Conservation (phyloP, 2,797 vertebrate genomes). For the Amniataba percoides region DNA sequence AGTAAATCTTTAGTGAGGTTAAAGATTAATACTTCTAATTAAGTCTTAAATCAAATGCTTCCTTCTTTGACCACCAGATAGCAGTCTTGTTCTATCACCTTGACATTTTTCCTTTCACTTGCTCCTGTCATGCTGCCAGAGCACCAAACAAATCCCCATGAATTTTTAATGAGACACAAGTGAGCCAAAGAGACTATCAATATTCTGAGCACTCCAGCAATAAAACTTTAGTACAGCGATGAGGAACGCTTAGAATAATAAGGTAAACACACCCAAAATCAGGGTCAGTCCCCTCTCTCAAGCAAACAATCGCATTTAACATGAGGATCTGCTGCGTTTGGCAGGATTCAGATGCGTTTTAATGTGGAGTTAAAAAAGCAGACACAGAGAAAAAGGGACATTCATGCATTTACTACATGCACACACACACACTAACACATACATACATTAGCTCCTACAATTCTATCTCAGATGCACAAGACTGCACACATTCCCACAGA, state of each 20-base stretch:
- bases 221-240: constrained; percentile 81
- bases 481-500: constrained; percentile 27
- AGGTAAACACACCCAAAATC: constrained; percentile 79
- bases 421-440: constrained; percentile 13
- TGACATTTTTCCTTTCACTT: constrained; percentile 16
- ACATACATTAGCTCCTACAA: constrained; percentile 7
- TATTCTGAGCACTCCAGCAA: constrained; percentile 81
- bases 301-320: constrained; percentile 68
- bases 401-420: not conserved
- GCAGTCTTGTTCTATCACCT: constrained; percentile 74
- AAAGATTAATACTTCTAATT: not conserved
- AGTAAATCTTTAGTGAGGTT: not conserved
- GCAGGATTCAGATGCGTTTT: constrained; percentile 44
- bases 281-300: constrained; percentile 62
- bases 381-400: constrained; percentile 13
- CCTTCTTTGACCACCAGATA: constrained; percentile 76
- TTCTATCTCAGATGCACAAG: constrained; percentile 9
- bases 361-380: constrained; percentile 38
- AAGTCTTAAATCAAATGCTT: not conserved
- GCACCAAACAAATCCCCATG: constrained; percentile 68
- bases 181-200: constrained; percentile 82
- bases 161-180: constrained; percentile 83
- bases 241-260: constrained; percentile 81
- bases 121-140: constrained; percentile 60
- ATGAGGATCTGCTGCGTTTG: constrained; percentile 56